Conservation (phyloP, 2,113 vertebrate species). For the Crotalus tigris region DNA sequence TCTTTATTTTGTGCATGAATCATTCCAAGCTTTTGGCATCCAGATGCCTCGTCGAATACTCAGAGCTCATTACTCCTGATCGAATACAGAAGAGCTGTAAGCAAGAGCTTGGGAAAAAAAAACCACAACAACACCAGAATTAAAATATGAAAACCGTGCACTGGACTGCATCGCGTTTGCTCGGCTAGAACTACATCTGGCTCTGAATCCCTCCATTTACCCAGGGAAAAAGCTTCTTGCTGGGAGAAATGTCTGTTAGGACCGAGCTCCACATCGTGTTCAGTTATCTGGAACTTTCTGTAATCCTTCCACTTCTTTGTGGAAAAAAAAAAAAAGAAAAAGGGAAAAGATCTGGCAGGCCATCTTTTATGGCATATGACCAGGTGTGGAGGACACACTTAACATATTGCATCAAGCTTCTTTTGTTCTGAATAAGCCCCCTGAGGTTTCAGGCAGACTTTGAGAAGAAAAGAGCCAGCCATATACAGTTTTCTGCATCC, state of each 20-base stretch:
- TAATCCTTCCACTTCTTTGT: neutral
- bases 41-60: conserved; percentile 7
- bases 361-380: neutral
- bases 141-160: neutral
- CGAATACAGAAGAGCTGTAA: neutral
- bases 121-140: neutral
- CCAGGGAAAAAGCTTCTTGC: neutral
- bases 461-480: neutral
- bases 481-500: neutral
- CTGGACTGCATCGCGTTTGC: neutral
- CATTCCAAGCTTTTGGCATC: neutral
- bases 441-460: neutral
- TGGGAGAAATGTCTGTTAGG: neutral
- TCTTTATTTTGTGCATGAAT: conserved; percentile 1
- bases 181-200: neutral
- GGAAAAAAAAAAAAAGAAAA: neutral
- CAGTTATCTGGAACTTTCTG: neutral
- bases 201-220: neutral
- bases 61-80: neutral
- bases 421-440: neutral
- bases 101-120: neutral
- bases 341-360: neutral
- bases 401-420: neutral
- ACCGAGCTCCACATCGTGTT: neutral
- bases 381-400: neutral